Evolutionary conservation across 2,113 vertebrate species (phyloP).

Genomic region (Plestiodon gilberti): DNA sequence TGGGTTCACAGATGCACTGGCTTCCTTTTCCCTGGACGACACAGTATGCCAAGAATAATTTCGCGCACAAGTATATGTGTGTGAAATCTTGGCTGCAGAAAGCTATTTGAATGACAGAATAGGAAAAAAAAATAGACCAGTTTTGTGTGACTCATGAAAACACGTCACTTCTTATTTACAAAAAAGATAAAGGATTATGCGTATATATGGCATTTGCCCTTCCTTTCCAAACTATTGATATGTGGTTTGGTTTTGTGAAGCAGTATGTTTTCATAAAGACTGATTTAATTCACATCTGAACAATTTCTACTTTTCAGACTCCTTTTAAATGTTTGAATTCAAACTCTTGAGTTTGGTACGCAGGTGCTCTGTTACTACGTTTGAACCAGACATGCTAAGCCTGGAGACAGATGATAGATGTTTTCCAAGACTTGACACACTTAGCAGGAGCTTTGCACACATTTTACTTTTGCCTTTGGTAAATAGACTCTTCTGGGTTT

Average conservation of each 20-base stretch:
- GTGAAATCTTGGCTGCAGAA: not conserved
- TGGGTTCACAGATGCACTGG: too few species aligned
- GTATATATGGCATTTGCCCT: not conserved
- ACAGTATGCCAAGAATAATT: not conserved
- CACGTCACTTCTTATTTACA: not conserved
- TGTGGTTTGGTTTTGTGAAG: not conserved
- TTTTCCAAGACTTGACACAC: not conserved
- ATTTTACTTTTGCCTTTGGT: too few species aligned
- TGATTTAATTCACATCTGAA: not conserved
- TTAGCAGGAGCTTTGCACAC: too few species aligned
- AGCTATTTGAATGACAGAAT: not conserved
- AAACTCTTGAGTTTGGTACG: too few species aligned
- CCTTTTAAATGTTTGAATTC: not conserved
- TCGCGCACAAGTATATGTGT: too few species aligned
- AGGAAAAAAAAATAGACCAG: not conserved
- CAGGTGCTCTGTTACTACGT: not conserved
- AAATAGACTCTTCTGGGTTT: not conserved
- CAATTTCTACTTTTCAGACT: not conserved
- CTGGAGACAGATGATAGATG: not conserved
- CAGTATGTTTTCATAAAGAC: not conserved
- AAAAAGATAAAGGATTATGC: not conserved
- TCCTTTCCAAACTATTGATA: not conserved
- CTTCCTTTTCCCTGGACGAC: not conserved
- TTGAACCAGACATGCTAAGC: not conserved
- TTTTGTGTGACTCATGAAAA: not conserved